A percentile compares a stretch with the other conserved stretches of the same genome.
These are phyloP conservation scores for Neopelma chrysocephalum DNA, from an alignment of 2,797 vertebrate species.

Conservation along the genomic window DNA sequence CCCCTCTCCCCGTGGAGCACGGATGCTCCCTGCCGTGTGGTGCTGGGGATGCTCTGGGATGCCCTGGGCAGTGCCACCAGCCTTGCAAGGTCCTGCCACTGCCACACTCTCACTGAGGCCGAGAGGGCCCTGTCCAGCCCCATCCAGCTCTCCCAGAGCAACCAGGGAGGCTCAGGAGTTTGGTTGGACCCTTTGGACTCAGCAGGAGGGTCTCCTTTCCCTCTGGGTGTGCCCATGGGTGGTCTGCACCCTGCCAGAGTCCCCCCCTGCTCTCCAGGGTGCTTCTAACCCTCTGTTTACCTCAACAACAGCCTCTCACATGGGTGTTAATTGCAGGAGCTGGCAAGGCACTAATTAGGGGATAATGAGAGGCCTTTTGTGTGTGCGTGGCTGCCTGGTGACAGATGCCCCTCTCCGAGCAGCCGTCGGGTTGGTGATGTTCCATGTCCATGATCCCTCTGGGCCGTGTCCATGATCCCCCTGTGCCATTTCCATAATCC, in stretches of 20 bases:
- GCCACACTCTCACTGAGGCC: not conserved
- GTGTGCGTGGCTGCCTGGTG: constrained; percentile 48
- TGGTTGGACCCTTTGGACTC: not conserved
- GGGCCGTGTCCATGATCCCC: accelerated
- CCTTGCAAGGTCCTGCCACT: not conserved
- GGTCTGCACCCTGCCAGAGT: not conserved
- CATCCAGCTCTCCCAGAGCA: not conserved
- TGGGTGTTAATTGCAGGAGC: constrained; percentile 79
- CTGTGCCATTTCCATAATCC: accelerated
- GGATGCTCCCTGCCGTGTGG: not conserved
- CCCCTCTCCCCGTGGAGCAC: not conserved
- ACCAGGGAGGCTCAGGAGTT: accelerated
- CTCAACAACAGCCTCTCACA: constrained; percentile 70
- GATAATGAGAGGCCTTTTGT: constrained; percentile 80
- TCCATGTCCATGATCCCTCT: not conserved
- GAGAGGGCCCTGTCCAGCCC: not conserved
- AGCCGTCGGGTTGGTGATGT: not conserved
- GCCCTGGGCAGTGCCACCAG: not conserved
- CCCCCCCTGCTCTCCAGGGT: constrained; percentile 48
- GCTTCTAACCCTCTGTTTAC: constrained; percentile 68
- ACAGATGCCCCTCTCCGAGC: constrained; percentile 41
- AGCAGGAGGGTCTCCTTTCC: not conserved
- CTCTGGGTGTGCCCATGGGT: not conserved
- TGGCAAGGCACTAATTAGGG: constrained; percentile 78
- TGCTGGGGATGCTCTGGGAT: not conserved